These are phyloP conservation scores for Perithous albicinctus DNA, from an alignment of 2,888 invertebrate species.

Conservation along the genomic window DNA sequence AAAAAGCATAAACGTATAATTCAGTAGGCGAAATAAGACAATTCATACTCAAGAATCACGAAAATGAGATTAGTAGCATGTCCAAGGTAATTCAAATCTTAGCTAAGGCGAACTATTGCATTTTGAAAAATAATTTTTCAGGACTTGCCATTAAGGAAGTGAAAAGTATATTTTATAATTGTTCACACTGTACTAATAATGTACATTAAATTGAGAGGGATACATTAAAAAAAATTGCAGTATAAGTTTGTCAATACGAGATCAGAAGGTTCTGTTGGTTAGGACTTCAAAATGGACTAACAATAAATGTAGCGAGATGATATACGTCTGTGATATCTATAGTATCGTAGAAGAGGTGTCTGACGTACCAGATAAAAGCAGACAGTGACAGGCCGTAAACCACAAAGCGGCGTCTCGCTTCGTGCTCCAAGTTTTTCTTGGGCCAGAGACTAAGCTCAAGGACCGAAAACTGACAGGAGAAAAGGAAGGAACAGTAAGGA, in stretches of 20 bases:
- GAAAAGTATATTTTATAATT: too few species aligned
- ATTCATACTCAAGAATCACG: too few species aligned
- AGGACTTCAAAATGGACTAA: background rate
- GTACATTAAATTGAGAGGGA: too few species aligned
- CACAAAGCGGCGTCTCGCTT: constrained; percentile 15
- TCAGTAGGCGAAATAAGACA: too few species aligned
- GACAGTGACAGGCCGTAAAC: constrained; percentile 65
- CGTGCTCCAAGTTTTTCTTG: constrained; percentile 37
- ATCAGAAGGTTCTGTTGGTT: background rate
- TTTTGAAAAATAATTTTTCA: too few species aligned
- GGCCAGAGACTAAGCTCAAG: constrained; percentile 33
- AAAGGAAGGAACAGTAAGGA: constrained; percentile 22
- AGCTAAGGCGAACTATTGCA: too few species aligned
- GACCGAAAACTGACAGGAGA: constrained; percentile 13
- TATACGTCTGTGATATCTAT: background rate
- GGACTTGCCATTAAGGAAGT: too few species aligned
- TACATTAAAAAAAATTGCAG: background rate
- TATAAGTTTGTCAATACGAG: constrained; percentile 4
- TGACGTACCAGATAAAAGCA: constrained; percentile 32
- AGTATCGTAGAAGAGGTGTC: background rate
- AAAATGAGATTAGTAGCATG: too few species aligned
- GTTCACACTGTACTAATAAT: too few species aligned
- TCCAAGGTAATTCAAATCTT: too few species aligned
- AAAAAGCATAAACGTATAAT: too few species aligned
- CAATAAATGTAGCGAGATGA: background rate